Conservation (phyloP, 1,140 invertebrate species). For the Drosophila suzukii region DNA sequence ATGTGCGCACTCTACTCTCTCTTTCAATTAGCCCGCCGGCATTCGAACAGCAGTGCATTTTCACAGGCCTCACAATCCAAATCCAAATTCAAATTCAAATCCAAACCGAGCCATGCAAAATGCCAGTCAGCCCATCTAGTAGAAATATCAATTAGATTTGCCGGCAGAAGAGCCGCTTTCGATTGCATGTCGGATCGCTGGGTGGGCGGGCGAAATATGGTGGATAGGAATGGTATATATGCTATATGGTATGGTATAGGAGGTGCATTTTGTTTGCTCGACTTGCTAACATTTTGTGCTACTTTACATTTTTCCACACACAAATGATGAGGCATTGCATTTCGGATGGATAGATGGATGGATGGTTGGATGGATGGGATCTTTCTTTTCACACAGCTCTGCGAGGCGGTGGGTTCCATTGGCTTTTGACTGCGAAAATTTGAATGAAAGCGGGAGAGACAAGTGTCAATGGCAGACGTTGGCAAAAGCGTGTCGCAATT, state of each 20-base stretch:
- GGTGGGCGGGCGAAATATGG: background rate
- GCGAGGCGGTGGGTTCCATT: constrained; percentile 25
- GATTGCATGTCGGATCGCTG: constrained; percentile 39
- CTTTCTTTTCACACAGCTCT: constrained; percentile 56
- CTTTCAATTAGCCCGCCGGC: constrained; percentile 55
- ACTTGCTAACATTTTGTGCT: constrained; percentile 61
- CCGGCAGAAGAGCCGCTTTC: constrained; percentile 31
- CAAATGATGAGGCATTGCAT: background rate
- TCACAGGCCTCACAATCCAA: constrained; percentile 35
- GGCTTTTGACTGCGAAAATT: constrained; percentile 55
- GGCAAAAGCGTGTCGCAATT: constrained; percentile 76
- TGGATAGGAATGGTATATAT: background rate
- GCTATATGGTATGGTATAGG: constrained; percentile 1
- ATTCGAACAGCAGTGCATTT: constrained; percentile 45
- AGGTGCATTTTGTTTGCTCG: constrained; percentile 42
- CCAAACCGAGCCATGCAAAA: constrained; percentile 28
- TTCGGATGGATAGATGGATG: background rate
- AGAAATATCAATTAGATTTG: constrained; percentile 76
- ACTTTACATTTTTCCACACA: constrained; percentile 56
- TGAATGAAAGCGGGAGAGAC: constrained; percentile 64
- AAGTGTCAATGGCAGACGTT: constrained; percentile 64
- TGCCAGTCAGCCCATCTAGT: constrained; percentile 19
- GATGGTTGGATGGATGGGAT: constrained; percentile 3
- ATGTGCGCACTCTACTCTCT: constrained; percentile 64
- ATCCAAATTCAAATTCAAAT: background rate